Conservation (phyloP, 1,140 invertebrate species). For the Potamilus streckersoni region DNA sequence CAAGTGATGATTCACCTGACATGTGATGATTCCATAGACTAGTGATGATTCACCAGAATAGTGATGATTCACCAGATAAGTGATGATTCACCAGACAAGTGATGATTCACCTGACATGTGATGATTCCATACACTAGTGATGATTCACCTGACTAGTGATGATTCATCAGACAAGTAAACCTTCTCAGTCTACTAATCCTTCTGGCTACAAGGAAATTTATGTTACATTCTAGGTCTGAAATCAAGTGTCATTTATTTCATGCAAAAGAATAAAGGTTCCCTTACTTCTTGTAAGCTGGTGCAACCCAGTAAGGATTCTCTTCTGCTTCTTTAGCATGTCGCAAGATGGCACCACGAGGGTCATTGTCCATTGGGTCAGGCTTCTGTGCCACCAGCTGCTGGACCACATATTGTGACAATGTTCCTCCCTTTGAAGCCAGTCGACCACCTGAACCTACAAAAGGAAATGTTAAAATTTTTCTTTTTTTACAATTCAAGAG, state of each 20-base stretch:
- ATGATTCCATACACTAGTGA: too few relatives aligned
- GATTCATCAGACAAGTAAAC: not conserved
- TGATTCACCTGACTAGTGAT: not conserved
- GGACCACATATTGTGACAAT: constrained; percentile 95
- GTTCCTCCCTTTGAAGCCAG: constrained; percentile 96
- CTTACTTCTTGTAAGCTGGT: constrained; percentile 66
- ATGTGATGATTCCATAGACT: too few relatives aligned
- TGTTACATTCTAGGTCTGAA: not conserved
- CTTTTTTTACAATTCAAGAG: too few relatives aligned
- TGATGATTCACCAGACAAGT: not conserved
- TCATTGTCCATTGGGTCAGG: constrained; percentile 96
- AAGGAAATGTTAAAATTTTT: not conserved
- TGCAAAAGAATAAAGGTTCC: not conserved
- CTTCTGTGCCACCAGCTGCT: constrained; percentile 91
- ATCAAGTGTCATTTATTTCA: too few relatives aligned
- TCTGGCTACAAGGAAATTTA: not conserved
- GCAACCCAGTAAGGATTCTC: constrained; percentile 94
- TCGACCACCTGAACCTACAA: constrained; percentile 86
- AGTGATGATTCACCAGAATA: not conserved
- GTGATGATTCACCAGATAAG: not conserved
- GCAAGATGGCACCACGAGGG: constrained; percentile 95
- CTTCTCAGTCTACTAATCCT: not conserved
- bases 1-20: too few relatives aligned
- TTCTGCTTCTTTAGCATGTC: constrained; percentile 95
- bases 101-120: too few relatives aligned